phyloP scores from a whole-genome alignment of 2,113 vertebrate species.

The Megaceryle torquata region DNA sequence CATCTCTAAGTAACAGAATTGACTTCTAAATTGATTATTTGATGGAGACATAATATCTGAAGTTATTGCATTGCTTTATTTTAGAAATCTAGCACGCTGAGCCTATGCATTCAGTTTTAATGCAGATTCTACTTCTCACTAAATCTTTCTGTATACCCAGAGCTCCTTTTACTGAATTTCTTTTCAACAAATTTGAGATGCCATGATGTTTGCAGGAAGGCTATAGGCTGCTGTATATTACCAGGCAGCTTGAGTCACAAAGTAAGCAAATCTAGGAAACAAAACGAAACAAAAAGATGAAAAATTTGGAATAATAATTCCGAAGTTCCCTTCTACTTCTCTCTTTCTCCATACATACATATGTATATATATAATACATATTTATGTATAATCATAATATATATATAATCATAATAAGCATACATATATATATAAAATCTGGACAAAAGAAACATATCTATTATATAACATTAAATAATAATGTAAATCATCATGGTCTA shows the following conservation, averaged over 20 bases:
- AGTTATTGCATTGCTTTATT: not conserved
- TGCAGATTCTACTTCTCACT: not conserved
- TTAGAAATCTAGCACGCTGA: not conserved
- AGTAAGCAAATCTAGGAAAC: not conserved
- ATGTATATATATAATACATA: no score
- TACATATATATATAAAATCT: not conserved
- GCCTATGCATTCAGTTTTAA: not conserved
- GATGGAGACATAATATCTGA: not conserved
- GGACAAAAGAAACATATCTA: not conserved
- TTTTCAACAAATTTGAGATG: not conserved
- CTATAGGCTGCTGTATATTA: not conserved
- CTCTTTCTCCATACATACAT: not conserved
- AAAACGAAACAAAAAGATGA: not conserved
- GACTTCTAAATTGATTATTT: not conserved
- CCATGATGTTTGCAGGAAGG: not conserved
- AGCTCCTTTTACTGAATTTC: not conserved
- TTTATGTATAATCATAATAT: no score
- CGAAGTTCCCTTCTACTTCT: not conserved
- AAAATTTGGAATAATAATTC: not conserved
- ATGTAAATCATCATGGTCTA: not conserved
- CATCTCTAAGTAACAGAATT: not conserved
- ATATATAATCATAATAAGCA: no score
- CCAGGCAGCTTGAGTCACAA: not conserved
- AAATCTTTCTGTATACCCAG: not conserved
- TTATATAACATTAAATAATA: not conserved